A percentile compares a stretch with the other conserved stretches of the same genome.
phyloP scores from a whole-genome alignment of 2,113 vertebrate genomes.

The Anseranas semipalmata region DNA sequence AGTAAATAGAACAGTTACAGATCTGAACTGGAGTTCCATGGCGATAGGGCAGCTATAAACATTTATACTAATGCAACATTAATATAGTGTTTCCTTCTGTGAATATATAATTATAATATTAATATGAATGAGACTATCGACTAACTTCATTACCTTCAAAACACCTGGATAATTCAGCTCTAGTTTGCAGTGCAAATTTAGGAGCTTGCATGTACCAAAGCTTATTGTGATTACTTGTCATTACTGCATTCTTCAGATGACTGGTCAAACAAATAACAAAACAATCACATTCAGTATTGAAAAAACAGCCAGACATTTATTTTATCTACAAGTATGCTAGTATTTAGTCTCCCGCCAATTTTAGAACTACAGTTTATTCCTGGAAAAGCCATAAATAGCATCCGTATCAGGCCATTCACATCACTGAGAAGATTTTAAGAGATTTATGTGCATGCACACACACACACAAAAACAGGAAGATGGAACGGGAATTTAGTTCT shows the following conservation, averaged over 20 bases:
- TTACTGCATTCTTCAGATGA: not conserved
- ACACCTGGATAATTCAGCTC: not conserved
- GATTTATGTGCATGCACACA: not conserved
- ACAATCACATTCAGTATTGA: not conserved
- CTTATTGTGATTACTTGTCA: not conserved
- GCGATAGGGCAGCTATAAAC: not conserved
- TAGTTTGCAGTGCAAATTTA: not conserved
- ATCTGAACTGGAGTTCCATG: not conserved
- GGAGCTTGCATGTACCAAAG: not conserved
- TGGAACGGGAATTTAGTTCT: not conserved
- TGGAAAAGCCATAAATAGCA: not conserved
- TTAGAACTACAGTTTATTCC: not conserved
- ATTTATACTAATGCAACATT: not conserved
- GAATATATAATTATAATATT: not conserved
- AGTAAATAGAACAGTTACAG: not conserved
- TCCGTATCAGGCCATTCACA: not conserved
- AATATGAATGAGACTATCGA: not conserved
- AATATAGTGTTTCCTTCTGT: not conserved
- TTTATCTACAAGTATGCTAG: not conserved
- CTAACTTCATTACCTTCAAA: not conserved
- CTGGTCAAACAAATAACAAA: not conserved
- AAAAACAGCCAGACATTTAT: not conserved
- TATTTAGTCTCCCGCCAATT: not conserved
- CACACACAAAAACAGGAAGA: not conserved
- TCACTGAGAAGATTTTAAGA: not conserved